phyloP scores from a whole-genome alignment of 2,888 invertebrate species.

The Arrhopalites spinosus region DNA sequence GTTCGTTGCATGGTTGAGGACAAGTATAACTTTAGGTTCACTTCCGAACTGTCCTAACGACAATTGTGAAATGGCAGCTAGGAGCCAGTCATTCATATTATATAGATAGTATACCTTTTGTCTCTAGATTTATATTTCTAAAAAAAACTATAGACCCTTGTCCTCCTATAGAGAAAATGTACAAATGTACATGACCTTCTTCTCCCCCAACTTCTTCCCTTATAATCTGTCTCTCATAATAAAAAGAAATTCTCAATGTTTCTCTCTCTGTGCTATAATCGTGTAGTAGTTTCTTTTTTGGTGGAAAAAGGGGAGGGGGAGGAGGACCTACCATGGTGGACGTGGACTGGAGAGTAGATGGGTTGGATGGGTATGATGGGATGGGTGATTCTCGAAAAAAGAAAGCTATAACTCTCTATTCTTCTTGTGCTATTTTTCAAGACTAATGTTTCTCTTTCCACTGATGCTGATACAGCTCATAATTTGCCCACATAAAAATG shows the following conservation, averaged over 20 bases:
- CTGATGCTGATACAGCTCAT: constrained; percentile 12
- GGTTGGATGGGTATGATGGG: background rate
- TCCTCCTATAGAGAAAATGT: too few species aligned
- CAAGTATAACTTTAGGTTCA: constrained; percentile 17
- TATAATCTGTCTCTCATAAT: too few species aligned
- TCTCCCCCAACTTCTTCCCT: background rate
- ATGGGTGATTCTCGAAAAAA: background rate
- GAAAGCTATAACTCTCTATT: background rate
- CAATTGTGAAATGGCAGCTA: constrained; percentile 11
- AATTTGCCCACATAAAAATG: constrained; percentile 16
- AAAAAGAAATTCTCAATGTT: too few species aligned
- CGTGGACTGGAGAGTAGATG: background rate
- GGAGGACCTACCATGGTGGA: too few species aligned
- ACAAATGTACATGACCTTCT: too few species aligned
- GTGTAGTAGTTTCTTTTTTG: too few species aligned
- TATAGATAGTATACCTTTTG: background rate
- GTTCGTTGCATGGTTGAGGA: constrained; percentile 20
- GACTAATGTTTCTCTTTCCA: constrained; percentile 10
- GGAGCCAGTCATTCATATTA: constrained; percentile 10
- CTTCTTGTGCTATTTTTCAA: constrained; percentile 11
- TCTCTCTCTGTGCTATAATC: too few species aligned
- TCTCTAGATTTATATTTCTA: too few species aligned
- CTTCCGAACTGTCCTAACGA: constrained; percentile 13
- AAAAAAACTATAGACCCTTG: too few species aligned
- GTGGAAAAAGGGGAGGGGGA: too few species aligned